A percentile compares a stretch with the other conserved stretches of the same genome.
Conservation (phyloP, 1,140 invertebrate species). For the Pygmarrhopalites habei region DNA sequence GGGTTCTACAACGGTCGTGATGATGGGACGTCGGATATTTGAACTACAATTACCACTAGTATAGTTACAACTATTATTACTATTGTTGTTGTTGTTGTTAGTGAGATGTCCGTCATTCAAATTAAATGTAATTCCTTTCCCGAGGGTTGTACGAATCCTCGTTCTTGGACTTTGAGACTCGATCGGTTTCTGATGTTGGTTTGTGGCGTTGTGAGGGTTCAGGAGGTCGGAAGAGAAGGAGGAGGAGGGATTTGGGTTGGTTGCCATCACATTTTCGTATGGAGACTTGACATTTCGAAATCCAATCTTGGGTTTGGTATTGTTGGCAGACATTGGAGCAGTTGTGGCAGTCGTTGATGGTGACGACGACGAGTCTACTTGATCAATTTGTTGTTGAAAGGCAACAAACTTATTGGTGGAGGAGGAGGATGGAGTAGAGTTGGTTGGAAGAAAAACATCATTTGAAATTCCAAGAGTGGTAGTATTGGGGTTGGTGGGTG, state of each 20-base stretch:
- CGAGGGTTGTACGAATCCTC: conserved; percentile 18
- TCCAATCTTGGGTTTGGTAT: too few relatives aligned
- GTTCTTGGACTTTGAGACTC: conserved; percentile 8
- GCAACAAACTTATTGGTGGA: neutral
- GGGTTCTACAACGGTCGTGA: conserved; percentile 22
- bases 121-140: neutral
- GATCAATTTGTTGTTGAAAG: neutral
- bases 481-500: too few relatives aligned
- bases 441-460: conserved; percentile 23
- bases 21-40: conserved; percentile 20
- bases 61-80: conserved; percentile 11
- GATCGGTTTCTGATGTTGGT: too few relatives aligned
- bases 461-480: conserved; percentile 5
- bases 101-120: neutral
- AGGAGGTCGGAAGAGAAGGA: neutral
- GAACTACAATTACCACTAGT: conserved; percentile 4
- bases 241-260: neutral
- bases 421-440: neutral
- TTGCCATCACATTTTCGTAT: conserved; percentile 27
- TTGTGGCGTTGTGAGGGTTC: too few relatives aligned
- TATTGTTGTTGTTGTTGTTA: conserved; percentile 17
- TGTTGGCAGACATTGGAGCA: neutral
- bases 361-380: neutral
- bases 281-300: conserved; percentile 20
- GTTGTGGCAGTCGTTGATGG: conserved; percentile 7